Percentiles rank a stretch among this genome's conserved stretches.
phyloP scores from a whole-genome alignment of 1,140 invertebrate genomes.

The Aphis craccivora region DNA sequence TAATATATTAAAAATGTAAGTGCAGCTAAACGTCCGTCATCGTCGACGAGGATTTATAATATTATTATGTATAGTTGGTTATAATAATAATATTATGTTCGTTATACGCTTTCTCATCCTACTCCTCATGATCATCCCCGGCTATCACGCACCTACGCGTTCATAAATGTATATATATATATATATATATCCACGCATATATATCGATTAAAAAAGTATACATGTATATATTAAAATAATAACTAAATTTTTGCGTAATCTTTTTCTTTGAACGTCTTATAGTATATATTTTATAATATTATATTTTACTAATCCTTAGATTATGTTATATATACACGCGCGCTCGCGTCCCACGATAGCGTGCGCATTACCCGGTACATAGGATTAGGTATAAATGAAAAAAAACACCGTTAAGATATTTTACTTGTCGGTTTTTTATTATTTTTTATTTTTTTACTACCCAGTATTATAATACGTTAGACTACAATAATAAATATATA shows the following conservation, averaged over 20 bases:
- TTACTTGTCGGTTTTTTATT: slow-evolving; percentile 9
- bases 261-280: background rate
- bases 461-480: background rate
- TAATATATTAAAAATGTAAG: background rate
- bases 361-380: background rate
- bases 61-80: background rate
- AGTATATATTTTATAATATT: background rate
- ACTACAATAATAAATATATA: background rate
- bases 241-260: background rate
- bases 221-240: background rate
- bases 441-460: background rate
- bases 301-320: slow-evolving; percentile 11
- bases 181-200: background rate
- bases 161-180: background rate
- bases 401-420: background rate
- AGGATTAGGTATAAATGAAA: background rate
- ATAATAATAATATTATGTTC: background rate
- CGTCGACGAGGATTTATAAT: slow-evolving; percentile 5
- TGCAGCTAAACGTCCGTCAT: background rate
- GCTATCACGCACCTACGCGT: background rate
- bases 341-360: background rate
- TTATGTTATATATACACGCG: slow-evolving; percentile 16
- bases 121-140: background rate
- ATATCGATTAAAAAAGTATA: background rate
- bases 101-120: background rate